These are phyloP conservation scores for Aphelenchoides bicaudatus DNA, from an alignment of 2,888 invertebrate species.

Conservation along the genomic window DNA sequence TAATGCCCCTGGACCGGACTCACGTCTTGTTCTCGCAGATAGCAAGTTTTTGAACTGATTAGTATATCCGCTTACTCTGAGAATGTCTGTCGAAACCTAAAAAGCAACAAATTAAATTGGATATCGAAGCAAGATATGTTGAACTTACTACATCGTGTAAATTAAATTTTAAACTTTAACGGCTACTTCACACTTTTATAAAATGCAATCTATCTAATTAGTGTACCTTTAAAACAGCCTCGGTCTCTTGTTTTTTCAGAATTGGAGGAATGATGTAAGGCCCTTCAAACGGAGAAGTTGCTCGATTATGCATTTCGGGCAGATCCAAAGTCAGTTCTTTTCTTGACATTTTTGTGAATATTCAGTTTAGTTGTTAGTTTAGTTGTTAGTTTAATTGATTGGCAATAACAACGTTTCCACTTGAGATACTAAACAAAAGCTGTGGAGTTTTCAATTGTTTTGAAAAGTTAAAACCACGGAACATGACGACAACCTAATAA, in stretches of 20 bases:
- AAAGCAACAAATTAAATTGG: slow-evolving; percentile 25
- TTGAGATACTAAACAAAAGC: too few species aligned
- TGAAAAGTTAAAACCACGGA: too few species aligned
- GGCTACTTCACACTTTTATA: not conserved
- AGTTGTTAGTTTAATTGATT: too few species aligned
- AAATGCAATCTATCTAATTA: not conserved
- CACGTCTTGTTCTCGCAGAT: slow-evolving; percentile 44
- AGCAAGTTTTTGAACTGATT: slow-evolving; percentile 56
- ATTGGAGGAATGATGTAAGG: too few species aligned
- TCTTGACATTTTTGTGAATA: too few species aligned
- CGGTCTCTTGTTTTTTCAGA: slow-evolving; percentile 10
- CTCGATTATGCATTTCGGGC: too few species aligned
- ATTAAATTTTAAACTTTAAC: not conserved
- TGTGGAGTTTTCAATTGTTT: too few species aligned
- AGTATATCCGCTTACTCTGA: slow-evolving; percentile 57
- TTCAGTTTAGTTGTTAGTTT: too few species aligned
- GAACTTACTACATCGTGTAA: not conserved
- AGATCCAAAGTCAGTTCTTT: too few species aligned
- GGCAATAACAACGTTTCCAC: too few species aligned
- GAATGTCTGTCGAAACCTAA: slow-evolving; percentile 57
- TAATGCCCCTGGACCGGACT: slow-evolving; percentile 23
- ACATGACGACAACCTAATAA: too few species aligned
- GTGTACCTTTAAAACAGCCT: slow-evolving; percentile 18
- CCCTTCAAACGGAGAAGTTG: too few species aligned
- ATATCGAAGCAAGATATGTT: not conserved